Evolutionary conservation across 2,113 vertebrate genomes (phyloP), one percentile per base, ranked within the genome.

Genomic region (Oncorhynchus gorbuscha): DNA sequence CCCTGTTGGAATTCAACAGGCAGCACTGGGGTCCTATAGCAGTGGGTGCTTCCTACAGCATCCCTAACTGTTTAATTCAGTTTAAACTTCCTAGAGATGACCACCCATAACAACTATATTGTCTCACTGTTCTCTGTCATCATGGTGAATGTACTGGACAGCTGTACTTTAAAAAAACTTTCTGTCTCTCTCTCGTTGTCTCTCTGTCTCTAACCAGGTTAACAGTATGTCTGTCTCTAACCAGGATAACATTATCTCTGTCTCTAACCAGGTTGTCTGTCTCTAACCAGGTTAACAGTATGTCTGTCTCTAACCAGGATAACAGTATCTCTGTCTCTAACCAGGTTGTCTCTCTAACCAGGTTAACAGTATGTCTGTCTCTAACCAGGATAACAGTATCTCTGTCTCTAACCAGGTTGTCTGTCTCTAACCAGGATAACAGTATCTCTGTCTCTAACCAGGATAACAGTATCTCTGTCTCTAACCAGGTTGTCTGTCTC

Each of bases 231-330:
- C 92, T n/a, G n/a, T 73, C 7, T 64, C 61, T 14, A 4, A 2
- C 11, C 93, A 99, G 97, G 97, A 98, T 73, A 98, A 98, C 0
- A 93, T 96, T 0, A 8, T 91, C 64, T 93, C 92, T 26, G 26
- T 73, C 7, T 64, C 61, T 14, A 4, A 2, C 11, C 93, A 99
- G 97, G 97, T 99, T 73, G 98, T 93, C 92, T 26, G 26, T 73
- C 7, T 64, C 61, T 14, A 4, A 2, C 11, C 93, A 99, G 97
- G 97, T 99, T 73, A 98, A 98, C 0, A 93, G 96, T 0, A 8
- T 91, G 64, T 93, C 92, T 26, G 26, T 73, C 7, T 64, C 61
- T 14, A 4, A 2, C 11, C 93, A 99, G 97, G 97, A 98, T 73
- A 98, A 98, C 0, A 93, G 96, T 0, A 8, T 91, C 64, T 93